Percentiles rank a stretch among this genome's conserved stretches.
These are phyloP conservation scores for Ricordea florida DNA, from an alignment of 92 coral and sea anemone genomes.

Conservation along the genomic window DNA sequence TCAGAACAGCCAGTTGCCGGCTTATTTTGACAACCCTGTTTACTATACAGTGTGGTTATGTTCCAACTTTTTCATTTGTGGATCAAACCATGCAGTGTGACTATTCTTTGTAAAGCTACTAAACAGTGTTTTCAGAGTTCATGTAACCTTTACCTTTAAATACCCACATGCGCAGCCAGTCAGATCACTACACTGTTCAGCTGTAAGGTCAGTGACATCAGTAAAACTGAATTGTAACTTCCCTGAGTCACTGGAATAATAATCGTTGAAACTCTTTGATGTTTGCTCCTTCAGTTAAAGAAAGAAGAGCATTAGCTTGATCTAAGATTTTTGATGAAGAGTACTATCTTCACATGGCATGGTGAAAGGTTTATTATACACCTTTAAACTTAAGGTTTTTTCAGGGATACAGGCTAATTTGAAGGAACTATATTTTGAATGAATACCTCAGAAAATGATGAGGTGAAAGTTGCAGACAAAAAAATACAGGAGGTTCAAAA, in stretches of 20 bases:
- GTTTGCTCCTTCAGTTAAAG: constrained; percentile 16
- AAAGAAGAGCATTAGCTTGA: too few species aligned
- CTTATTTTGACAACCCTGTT: too few species aligned
- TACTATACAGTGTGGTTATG: too few species aligned
- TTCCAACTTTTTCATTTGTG: neutral
- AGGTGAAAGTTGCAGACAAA: too few species aligned
- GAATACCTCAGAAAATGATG: too few species aligned
- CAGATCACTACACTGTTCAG: constrained; percentile 29
- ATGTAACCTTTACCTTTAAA: constrained; percentile 21
- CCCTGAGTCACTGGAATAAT: constrained; percentile 42
- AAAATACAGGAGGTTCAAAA: too few species aligned
- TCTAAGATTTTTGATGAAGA: neutral
- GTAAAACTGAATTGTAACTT: constrained; percentile 46
- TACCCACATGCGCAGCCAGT: constrained; percentile 60
- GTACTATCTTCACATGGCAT: neutral
- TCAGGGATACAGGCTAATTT: too few species aligned
- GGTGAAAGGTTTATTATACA: neutral
- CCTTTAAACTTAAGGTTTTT: too few species aligned
- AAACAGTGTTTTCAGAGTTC: neutral
- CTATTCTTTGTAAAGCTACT: neutral
- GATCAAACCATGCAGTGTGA: neutral
- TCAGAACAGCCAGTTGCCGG: too few species aligned
- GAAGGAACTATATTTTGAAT: too few species aligned
- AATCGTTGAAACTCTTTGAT: constrained; percentile 42
- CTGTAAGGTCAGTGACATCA: constrained; percentile 23